Base-by-base conservation (phyloP, 2,113 vertebrate species). In the Eretmochelys imbricata region DNA sequence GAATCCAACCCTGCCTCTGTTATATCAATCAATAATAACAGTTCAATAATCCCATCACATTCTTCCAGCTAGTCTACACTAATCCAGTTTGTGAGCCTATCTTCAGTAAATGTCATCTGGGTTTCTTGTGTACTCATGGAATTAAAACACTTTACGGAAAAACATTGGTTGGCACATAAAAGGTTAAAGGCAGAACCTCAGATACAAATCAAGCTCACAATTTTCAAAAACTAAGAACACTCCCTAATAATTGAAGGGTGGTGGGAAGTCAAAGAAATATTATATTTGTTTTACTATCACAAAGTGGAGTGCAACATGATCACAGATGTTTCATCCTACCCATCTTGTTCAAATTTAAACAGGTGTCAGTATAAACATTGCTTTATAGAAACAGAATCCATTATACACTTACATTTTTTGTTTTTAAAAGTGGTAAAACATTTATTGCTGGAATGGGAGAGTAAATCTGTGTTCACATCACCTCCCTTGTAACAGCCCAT, bases 91-190 rank as follows among this genome's bases (percentile, higher is more conserved):
- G 35, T 42, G 1, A 0, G 85, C 80, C 6, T 55, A 81, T 87
- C 86, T 50, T 82, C 20, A 90, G 53, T 24, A 93, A 94, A 79
- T n/a, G 8, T 25, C 57, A 84, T 16, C 90, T 6, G 29, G 82
- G 19, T 88, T 95, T 16, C 62, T 81, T 10, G 17, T 38, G 38
- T 72, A 19, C 54, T 82, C 54, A 14, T 31, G 59, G 75, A 19
- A 79, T 91, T 91, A 92, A 38, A 91, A 85, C n/a, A 89, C 38
- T 51, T 91, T 79, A 94, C 62, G 53, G 54, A 51, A 89, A 82
- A 80, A 82, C 46, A 48, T 31, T 89, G 49, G 57, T 12, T 79
- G 75, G 80, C 75, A 90, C 16, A 88, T 85, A 38, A 82, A 83
- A 42, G 0, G 0, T 29, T 11, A 65, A 86, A 65, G 46, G 76